Percentiles rank a stretch among this genome's conserved stretches.
Evolutionary conservation across 2,797 vertebrate genomes (phyloP).

Genomic region (Peromyscus eremicus): DNA sequence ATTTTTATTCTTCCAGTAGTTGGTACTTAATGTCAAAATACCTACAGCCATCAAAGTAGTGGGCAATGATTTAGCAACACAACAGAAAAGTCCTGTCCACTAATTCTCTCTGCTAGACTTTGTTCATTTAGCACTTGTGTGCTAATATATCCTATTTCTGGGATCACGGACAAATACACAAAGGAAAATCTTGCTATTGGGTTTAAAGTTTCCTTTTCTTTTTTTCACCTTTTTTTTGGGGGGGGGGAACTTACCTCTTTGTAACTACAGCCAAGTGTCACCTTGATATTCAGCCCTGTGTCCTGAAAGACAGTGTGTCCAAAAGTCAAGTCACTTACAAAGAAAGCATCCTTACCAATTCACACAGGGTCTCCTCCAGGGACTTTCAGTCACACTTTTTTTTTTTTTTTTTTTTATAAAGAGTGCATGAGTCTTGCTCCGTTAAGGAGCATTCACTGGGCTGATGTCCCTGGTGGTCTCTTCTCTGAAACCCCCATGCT

Average conservation of each 20-base stretch:
- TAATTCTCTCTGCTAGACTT: background rate
- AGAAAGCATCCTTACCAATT: background rate
- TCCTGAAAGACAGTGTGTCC: background rate
- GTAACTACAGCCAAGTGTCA: background rate
- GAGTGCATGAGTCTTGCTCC: conserved; percentile 75
- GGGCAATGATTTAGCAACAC: background rate
- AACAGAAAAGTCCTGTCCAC: background rate
- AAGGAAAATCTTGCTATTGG: conserved; percentile 24
- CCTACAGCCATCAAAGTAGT: background rate
- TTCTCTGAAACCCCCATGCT: conserved; percentile 83
- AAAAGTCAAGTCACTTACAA: background rate
- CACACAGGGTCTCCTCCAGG: background rate
- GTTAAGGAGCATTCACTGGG: conserved; percentile 70
- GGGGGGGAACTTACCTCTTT: conserved; percentile 1
- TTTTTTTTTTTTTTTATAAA: conserved; percentile 59
- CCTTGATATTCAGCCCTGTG: background rate
- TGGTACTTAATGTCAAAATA: conserved; percentile 21
- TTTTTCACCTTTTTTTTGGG: background rate
- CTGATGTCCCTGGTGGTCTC: conserved; percentile 76
- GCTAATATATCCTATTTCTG: conserved; percentile 24
- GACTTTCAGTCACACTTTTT: background rate
- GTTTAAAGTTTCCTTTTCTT: background rate
- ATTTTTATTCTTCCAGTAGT: conserved; percentile 43
- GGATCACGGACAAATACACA: background rate
- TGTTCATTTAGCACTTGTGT: background rate